These are phyloP conservation scores for Itoplectis maculator DNA, from an alignment of 2,888 invertebrate species.

Conservation along the genomic window DNA sequence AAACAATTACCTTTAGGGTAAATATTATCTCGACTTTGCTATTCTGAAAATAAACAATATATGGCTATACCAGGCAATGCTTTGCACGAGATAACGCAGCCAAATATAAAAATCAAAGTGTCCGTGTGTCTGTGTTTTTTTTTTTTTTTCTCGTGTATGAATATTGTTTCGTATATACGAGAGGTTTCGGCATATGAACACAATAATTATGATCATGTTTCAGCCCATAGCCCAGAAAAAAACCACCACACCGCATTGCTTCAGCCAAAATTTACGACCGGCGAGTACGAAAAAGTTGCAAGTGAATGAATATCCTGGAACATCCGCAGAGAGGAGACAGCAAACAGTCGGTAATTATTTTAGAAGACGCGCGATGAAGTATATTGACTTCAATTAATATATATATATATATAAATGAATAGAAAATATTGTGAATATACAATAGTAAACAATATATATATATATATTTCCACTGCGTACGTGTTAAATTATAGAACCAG, in stretches of 20 bases:
- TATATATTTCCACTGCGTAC: too few species aligned
- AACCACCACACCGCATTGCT: constrained; percentile 51
- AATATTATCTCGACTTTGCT: constrained; percentile 83
- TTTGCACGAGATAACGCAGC: constrained; percentile 78
- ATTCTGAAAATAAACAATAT: constrained; percentile 84
- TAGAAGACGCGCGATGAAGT: neutral
- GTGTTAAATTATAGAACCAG: neutral
- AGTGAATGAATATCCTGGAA: constrained; percentile 34
- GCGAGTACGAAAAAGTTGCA: constrained; percentile 55
- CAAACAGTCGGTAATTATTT: neutral
- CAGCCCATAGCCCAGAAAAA: constrained; percentile 54
- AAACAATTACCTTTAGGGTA: constrained; percentile 81
- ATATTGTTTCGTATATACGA: constrained; percentile 50
- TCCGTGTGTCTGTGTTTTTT: constrained; percentile 50
- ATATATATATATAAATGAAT: too few species aligned
- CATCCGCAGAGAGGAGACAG: neutral
- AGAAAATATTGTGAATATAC: neutral
- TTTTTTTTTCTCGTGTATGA: constrained; percentile 64
- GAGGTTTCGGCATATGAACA: constrained; percentile 19
- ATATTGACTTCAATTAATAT: too few species aligned
- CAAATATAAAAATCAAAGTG: constrained; percentile 69
- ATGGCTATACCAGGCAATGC: constrained; percentile 82
- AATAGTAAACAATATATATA: too few species aligned
- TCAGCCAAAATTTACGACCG: constrained; percentile 49
- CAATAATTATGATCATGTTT: constrained; percentile 43